These are phyloP conservation scores for Melinaea marsaeus DNA, from an alignment of 2,888 invertebrate genomes.

Conservation along the genomic window DNA sequence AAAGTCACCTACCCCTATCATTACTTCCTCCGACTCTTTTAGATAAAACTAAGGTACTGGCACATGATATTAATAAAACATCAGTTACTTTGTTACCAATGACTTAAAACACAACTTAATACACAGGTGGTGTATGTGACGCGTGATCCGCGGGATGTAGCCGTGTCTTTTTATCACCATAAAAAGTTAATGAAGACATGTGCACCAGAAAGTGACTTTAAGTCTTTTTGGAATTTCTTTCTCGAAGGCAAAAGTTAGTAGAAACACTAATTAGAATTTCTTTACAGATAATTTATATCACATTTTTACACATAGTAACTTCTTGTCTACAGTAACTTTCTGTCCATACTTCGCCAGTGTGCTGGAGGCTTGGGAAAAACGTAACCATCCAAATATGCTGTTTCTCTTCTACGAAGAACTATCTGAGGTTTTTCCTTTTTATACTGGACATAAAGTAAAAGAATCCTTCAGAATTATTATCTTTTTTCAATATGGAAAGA, in stretches of 20 bases:
- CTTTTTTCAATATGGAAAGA: no score
- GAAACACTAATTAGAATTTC: constrained; percentile 57
- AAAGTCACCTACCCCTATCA: constrained; percentile 83
- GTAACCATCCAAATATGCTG: constrained; percentile 82
- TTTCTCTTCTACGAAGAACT: constrained; percentile 90
- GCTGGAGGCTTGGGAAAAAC: constrained; percentile 81
- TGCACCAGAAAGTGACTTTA: constrained; percentile 78
- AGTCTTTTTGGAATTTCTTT: constrained; percentile 81
- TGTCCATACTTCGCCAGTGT: constrained; percentile 85
- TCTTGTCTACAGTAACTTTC: constrained; percentile 71
- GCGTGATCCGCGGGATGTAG: constrained; percentile 88
- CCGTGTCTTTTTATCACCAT: constrained; percentile 81
- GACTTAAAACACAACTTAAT: no score
- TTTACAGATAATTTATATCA: constrained; percentile 80
- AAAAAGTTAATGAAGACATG: constrained; percentile 56
- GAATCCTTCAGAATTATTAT: no score
- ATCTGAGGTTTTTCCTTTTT: constrained; percentile 67
- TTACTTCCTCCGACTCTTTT: constrained; percentile 79
- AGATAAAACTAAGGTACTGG: constrained; percentile 57
- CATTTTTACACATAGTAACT: constrained; percentile 77
- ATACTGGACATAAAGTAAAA: no score
- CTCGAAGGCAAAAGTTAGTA: constrained; percentile 72
- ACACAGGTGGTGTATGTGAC: constrained; percentile 81
- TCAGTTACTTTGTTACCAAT: no score
- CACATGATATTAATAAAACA: not conserved